Conservation (phyloP, 2,113 vertebrate species). For the Sylvietta virens region DNA sequence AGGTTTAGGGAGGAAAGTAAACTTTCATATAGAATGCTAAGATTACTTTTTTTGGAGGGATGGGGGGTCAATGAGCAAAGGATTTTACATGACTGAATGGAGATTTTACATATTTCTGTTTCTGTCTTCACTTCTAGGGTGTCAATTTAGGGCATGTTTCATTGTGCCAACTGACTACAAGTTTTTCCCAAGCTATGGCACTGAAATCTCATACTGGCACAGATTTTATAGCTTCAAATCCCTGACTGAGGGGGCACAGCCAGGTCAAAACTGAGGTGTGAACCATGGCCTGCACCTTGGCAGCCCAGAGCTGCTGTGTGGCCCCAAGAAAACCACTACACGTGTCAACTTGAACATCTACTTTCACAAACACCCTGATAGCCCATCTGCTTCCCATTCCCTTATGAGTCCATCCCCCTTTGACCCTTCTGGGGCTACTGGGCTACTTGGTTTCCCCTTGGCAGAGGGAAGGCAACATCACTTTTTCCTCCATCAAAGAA, state of each 20-base stretch:
- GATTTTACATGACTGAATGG: neutral
- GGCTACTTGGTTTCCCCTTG: neutral
- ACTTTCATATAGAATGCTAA: neutral
- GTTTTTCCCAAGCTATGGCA: neutral
- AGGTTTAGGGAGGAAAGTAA: neutral
- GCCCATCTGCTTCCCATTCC: neutral
- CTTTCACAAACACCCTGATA: neutral
- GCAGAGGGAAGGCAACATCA: neutral
- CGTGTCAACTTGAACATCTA: neutral
- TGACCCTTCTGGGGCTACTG: neutral
- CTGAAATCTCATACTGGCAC: neutral
- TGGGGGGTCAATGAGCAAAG: neutral
- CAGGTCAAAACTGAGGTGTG: neutral
- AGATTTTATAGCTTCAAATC: neutral
- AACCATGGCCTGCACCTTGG: neutral
- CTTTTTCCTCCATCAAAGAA: neutral
- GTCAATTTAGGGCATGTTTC: neutral
- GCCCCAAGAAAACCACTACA: neutral
- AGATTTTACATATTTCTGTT: neutral
- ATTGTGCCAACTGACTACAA: neutral
- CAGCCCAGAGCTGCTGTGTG: neutral
- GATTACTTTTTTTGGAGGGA: neutral
- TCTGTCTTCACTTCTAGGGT: neutral
- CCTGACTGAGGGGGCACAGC: neutral
- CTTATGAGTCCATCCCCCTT: neutral